phyloP scores from a whole-genome alignment of 1,140 invertebrate genomes.

The Arion vulgaris region DNA sequence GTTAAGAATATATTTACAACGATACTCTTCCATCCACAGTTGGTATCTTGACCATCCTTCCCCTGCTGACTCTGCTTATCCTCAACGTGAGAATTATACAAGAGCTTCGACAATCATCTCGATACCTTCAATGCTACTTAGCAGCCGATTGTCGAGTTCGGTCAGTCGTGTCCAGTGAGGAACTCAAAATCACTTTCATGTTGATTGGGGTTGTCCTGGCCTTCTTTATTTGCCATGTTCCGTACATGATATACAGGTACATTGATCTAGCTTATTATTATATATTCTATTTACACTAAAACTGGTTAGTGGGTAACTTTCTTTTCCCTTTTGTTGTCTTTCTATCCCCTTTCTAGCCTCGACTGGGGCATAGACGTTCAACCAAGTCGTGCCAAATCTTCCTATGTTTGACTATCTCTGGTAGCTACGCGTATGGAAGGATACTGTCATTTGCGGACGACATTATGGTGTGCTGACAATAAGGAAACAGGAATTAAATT shows the following conservation, averaged over 20 bases:
- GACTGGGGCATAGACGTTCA: background rate
- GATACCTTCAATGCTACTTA: constrained; percentile 64
- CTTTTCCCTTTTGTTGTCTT: background rate
- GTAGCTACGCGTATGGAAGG: no score
- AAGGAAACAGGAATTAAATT: no score
- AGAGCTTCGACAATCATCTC: constrained; percentile 75
- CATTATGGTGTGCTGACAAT: no score
- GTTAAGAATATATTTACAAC: background rate
- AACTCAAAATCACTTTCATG: constrained; percentile 80
- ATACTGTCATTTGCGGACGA: no score
- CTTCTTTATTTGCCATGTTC: constrained; percentile 82
- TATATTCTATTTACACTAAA: background rate
- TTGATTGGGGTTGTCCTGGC: constrained; percentile 82
- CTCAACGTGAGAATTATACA: constrained; percentile 82
- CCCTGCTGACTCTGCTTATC: constrained; percentile 78
- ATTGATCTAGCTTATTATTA: no score
- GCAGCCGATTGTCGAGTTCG: constrained; percentile 49
- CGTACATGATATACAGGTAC: constrained; percentile 63
- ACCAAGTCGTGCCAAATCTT: no score
- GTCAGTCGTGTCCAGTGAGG: constrained; percentile 77
- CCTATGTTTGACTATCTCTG: no score
- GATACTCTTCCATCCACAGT: background rate
- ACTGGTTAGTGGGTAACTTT: no score
- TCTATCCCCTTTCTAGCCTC: background rate
- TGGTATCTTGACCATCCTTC: constrained; percentile 73